Percentiles rank a stretch among this genome's conserved stretches.
phyloP scores from a whole-genome alignment of 1,140 invertebrate species.

The Solen grandis region DNA sequence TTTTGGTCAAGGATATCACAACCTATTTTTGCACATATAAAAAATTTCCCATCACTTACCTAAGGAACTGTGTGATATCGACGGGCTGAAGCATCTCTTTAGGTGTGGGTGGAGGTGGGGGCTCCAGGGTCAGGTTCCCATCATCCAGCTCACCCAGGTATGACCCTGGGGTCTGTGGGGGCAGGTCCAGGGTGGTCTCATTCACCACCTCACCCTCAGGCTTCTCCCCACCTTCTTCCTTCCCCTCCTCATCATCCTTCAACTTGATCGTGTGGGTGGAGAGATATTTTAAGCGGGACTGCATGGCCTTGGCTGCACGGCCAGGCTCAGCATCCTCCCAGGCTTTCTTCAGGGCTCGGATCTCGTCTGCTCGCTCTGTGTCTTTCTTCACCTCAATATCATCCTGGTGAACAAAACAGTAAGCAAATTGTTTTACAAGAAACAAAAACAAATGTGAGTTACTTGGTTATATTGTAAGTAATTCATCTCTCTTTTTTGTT shows the following conservation, averaged over 20 bases:
- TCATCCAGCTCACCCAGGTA: conserved; percentile 67
- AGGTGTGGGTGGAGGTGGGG: conserved; percentile 72
- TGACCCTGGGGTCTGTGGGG: conserved; percentile 67
- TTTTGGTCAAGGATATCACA: neutral
- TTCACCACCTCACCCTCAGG: conserved; percentile 56
- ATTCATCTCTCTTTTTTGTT: too few relatives aligned
- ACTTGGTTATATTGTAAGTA: too few relatives aligned
- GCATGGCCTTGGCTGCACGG: conserved; percentile 78
- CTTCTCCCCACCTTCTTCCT: conserved; percentile 62
- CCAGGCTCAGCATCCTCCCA: conserved; percentile 81
- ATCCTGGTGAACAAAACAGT: too few relatives aligned
- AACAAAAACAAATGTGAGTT: too few relatives aligned
- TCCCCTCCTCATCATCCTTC: conserved; percentile 64
- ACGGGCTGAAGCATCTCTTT: conserved; percentile 77
- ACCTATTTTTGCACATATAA: neutral
- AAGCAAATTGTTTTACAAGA: too few relatives aligned
- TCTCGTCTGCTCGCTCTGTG: conserved; percentile 80
- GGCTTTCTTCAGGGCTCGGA: conserved; percentile 79
- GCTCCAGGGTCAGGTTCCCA: conserved; percentile 71
- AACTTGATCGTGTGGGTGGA: conserved; percentile 76
- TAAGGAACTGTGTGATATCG: conserved; percentile 77
- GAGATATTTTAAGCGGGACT: conserved; percentile 78
- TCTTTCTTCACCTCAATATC: conserved; percentile 80
- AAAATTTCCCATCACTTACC: conserved; percentile 62
- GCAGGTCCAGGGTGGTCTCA: conserved; percentile 23